These are phyloP conservation scores for Furcifer pardalis DNA, from an alignment of 2,797 vertebrate species.

Conservation along the genomic window DNA sequence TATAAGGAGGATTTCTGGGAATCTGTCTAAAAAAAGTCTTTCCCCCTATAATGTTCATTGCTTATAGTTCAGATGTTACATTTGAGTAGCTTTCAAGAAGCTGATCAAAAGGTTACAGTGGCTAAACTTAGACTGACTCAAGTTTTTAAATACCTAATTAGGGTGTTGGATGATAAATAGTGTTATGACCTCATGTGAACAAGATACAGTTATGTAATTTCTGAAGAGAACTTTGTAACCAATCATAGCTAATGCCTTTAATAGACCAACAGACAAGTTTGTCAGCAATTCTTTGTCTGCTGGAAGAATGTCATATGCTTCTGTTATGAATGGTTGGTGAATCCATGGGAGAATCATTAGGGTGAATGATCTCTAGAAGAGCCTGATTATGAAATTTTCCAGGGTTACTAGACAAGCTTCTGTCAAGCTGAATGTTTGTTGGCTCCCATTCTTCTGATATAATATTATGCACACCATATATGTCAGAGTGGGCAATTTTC, in stretches of 20 bases:
- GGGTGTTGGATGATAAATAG: slow-evolving; percentile 40
- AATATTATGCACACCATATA: background rate
- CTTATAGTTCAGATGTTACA: background rate
- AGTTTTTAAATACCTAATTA: slow-evolving; percentile 31
- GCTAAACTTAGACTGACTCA: slow-evolving; percentile 35
- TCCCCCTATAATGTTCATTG: background rate
- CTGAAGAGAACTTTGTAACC: slow-evolving; percentile 22
- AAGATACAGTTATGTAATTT: slow-evolving; percentile 34
- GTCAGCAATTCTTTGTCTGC: slow-evolving; percentile 10
- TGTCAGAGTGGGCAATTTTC: too few species aligned
- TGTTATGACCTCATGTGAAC: slow-evolving; percentile 48
- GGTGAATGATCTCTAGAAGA: background rate
- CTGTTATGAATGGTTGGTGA: background rate
- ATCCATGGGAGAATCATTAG: background rate
- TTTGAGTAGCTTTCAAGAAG: slow-evolving; percentile 14
- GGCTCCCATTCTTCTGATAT: background rate
- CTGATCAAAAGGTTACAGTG: slow-evolving; percentile 22
- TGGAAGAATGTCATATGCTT: background rate
- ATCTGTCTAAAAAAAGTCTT: background rate
- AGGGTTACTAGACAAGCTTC: background rate
- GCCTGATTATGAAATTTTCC: background rate
- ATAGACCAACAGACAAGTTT: background rate
- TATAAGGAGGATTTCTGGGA: background rate
- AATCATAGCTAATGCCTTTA: background rate
- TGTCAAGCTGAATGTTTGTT: background rate